Conservation (phyloP, 2,797 vertebrate genomes). For the Gouania willdenowi region DNA sequence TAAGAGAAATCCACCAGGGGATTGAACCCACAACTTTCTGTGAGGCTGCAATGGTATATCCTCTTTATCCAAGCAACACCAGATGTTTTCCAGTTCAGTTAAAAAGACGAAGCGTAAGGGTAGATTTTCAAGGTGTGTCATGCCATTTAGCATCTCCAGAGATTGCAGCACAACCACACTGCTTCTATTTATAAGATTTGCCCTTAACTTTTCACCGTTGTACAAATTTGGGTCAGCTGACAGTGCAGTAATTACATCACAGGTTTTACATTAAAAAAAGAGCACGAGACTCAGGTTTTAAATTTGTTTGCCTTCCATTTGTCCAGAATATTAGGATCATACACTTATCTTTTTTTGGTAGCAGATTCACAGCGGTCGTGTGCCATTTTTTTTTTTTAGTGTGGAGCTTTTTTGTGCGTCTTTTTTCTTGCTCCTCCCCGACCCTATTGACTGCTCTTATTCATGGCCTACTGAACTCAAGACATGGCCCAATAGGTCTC, state of each 20-base stretch:
- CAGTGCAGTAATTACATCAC: conserved; percentile 8
- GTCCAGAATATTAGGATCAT: neutral
- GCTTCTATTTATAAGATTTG: conserved; percentile 20
- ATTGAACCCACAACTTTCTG: no score
- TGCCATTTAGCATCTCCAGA: conserved; percentile 12
- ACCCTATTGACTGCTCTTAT: conserved; percentile 23
- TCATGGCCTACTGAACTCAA: conserved; percentile 48
- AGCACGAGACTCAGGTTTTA: neutral
- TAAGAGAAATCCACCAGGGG: no score
- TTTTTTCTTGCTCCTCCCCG: conserved; percentile 13
- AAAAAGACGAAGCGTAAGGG: no score
- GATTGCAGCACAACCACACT: conserved; percentile 2
- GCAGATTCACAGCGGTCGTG: no score
- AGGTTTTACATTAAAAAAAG: conserved; percentile 3
- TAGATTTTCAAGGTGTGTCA: neutral
- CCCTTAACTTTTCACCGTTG: conserved; percentile 6
- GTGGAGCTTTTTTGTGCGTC: conserved; percentile 3
- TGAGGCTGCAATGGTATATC: no score
- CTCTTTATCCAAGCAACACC: no score
- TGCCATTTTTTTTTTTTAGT: no score
- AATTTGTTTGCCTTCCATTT: neutral
- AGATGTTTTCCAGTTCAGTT: no score
- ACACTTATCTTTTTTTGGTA: no score
- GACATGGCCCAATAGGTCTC: conserved; percentile 49
- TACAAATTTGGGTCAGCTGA: conserved; percentile 1